Percentiles rank a stretch among this genome's conserved stretches.
These are phyloP conservation scores for Eudemis profundana DNA, from an alignment of 2,888 invertebrate species.

Conservation along the genomic window DNA sequence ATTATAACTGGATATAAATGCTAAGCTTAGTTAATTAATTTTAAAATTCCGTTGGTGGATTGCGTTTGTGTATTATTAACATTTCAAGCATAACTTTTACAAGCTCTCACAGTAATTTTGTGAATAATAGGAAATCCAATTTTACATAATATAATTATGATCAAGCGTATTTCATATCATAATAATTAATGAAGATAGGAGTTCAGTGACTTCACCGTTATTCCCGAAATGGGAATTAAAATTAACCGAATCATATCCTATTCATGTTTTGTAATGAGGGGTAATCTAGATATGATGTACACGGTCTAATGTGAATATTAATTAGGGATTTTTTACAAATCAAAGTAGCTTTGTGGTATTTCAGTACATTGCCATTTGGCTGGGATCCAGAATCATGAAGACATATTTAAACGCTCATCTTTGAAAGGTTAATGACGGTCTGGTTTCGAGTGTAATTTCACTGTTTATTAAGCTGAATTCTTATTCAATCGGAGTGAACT, in stretches of 20 bases:
- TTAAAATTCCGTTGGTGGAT: too few species aligned
- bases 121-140: too few species aligned
- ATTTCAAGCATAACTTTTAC: too few species aligned
- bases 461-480: background rate
- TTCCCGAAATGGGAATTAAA: background rate
- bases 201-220: too few species aligned
- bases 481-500: background rate
- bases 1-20: too few species aligned
- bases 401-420: constrained; percentile 19
- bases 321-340: constrained; percentile 4
- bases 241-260: background rate
- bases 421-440: constrained; percentile 4
- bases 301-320: background rate
- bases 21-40: too few species aligned
- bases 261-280: constrained; percentile 11
- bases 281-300: background rate
- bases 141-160: too few species aligned
- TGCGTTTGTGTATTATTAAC: too few species aligned
- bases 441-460: constrained; percentile 1
- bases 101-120: too few species aligned
- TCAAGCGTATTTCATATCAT: background rate
- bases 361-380: constrained; percentile 19
- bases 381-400: constrained; percentile 25
- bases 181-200: background rate
- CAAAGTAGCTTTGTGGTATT: constrained; percentile 3